A percentile compares a stretch with the other conserved stretches of the same genome.
Evolutionary conservation across 2,113 vertebrate species (phyloP).

Genomic region (Haemorhous mexicanus): DNA sequence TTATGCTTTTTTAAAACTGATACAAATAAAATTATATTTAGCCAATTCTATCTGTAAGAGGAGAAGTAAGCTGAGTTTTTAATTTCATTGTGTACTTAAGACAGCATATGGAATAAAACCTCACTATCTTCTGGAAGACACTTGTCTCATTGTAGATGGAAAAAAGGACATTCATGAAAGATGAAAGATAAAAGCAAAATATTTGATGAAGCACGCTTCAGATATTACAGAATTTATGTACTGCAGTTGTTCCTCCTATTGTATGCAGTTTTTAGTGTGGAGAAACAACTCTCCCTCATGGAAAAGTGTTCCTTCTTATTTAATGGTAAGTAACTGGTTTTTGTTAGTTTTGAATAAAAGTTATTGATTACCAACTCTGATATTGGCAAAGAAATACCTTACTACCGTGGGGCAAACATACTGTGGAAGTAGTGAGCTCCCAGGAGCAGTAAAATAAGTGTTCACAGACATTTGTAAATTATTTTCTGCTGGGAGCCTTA

Average conservation of each 20-base stretch:
- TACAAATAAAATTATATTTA: background rate
- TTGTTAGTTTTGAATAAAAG: background rate
- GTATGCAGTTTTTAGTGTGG: background rate
- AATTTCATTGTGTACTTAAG: background rate
- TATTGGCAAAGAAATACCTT: background rate
- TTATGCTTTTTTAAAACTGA: background rate
- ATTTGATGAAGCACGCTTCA: background rate
- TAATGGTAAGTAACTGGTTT: background rate
- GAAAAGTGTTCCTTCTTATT: background rate
- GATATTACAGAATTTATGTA: background rate
- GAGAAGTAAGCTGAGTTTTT: background rate
- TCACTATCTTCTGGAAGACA: background rate
- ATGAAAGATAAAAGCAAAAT: background rate
- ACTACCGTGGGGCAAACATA: background rate
- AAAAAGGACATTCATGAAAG: background rate
- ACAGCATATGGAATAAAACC: background rate
- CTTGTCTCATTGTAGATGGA: background rate
- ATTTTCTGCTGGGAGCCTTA: background rate
- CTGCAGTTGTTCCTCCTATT: background rate
- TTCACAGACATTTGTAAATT: background rate
- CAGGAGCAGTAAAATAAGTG: background rate
- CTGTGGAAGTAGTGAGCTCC: background rate
- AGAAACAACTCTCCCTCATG: background rate
- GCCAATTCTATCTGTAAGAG: background rate
- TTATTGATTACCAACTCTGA: background rate